These are phyloP conservation scores for Nyleta sp. DNA, from an alignment of 2,888 invertebrate genomes.

Conservation along the genomic window DNA sequence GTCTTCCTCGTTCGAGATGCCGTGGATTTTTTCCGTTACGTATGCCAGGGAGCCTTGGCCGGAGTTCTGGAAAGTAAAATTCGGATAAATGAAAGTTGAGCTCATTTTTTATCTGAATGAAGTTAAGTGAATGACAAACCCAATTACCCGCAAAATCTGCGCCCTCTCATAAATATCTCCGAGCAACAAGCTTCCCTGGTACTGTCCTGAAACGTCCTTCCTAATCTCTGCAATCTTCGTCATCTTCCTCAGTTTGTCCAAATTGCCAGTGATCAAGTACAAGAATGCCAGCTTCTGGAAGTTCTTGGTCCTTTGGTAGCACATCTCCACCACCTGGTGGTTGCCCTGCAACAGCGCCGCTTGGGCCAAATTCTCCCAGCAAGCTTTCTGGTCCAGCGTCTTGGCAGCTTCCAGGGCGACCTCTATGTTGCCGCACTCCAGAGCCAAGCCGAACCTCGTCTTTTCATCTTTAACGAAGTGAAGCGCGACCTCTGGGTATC, in stretches of 20 bases:
- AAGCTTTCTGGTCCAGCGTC: constrained; percentile 95
- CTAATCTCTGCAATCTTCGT: constrained; percentile 99
- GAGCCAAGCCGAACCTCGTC: constrained; percentile 96
- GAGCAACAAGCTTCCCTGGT: constrained; percentile 95
- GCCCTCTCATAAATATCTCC: constrained; percentile 97
- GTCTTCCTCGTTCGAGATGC: constrained; percentile 90
- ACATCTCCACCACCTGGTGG: constrained; percentile 99
- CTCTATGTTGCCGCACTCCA: constrained; percentile 99
- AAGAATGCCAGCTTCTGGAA: constrained; percentile 99
- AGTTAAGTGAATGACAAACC: too few species aligned
- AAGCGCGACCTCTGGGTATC: constrained; percentile 99
- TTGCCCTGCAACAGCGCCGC: constrained; percentile 97
- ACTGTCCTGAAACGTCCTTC: constrained; percentile 98
- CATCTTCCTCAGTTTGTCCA: constrained; percentile 99
- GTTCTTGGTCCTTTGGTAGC: constrained; percentile 99
- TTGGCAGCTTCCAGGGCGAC: constrained; percentile 98
- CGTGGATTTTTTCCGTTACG: constrained; percentile 97
- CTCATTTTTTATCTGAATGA: too few species aligned
- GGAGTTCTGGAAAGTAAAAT: constrained; percentile 77
- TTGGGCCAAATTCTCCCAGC: constrained; percentile 98
- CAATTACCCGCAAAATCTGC: constrained; percentile 87
- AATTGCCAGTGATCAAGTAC: constrained; percentile 98
- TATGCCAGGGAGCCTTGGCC: constrained; percentile 92
- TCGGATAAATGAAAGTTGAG: neutral
- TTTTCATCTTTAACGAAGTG: constrained; percentile 99